Evolutionary conservation across 2,888 invertebrate genomes (phyloP).

Genomic region (Dryomyza anilis): DNA sequence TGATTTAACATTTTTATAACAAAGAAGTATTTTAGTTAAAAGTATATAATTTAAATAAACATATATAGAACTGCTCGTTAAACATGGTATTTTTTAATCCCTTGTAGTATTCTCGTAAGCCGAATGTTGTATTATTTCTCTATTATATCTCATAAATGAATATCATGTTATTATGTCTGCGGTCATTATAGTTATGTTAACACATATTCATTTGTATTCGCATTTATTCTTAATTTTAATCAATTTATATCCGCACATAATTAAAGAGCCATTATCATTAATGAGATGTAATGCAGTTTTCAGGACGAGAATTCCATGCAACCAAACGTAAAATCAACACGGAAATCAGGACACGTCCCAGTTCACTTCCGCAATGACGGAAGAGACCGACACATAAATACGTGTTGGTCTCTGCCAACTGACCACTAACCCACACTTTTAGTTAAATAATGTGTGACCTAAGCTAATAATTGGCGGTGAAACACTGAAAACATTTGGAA

Average conservation of each 20-base stretch:
- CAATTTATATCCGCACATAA: constrained; percentile 37
- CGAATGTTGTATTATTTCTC: no score
- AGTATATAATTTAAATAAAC: no score
- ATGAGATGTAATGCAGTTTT: constrained; percentile 24
- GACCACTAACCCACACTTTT: no score
- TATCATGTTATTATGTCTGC: neutral
- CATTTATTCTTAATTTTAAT: constrained; percentile 37
- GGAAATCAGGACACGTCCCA: constrained; percentile 25
- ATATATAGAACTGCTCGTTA: no score
- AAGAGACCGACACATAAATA: constrained; percentile 8
- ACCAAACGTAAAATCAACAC: constrained; percentile 18
- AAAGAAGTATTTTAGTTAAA: no score
- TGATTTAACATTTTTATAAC: no score
- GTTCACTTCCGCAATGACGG: constrained; percentile 20
- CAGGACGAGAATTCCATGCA: constrained; percentile 6
- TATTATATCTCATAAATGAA: no score
- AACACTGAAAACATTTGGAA: neutral
- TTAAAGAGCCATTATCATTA: constrained; percentile 32
- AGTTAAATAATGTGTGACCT: neutral
- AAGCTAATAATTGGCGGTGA: neutral
- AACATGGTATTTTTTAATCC: no score
- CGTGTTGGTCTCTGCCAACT: no score
- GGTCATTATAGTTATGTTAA: constrained; percentile 2
- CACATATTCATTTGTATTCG: constrained; percentile 24
- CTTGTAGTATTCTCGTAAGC: no score